Evolutionary conservation across 2,797 vertebrate genomes (phyloP).

Genomic region (Lophura swinhoii): DNA sequence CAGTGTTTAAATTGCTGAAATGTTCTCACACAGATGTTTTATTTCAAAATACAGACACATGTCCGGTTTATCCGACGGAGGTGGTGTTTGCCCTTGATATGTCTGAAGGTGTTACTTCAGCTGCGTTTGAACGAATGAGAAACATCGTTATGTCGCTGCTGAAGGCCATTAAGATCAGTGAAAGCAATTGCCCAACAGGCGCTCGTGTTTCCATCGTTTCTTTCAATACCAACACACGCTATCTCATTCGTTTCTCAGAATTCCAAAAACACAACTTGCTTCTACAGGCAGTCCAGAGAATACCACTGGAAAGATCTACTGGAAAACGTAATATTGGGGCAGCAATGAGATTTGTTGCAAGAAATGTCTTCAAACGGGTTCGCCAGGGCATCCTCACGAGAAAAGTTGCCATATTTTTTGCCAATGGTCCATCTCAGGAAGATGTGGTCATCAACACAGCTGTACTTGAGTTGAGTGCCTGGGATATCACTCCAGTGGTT

Average conservation of each 20-base stretch:
- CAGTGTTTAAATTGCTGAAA: neutral
- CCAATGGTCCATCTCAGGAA: slow-evolving; percentile 72
- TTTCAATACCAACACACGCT: slow-evolving; percentile 79
- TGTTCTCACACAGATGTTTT: neutral
- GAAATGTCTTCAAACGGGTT: slow-evolving; percentile 86
- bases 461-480: slow-evolving; percentile 82
- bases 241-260: slow-evolving; percentile 88
- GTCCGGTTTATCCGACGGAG: slow-evolving; percentile 87
- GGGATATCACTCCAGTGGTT: slow-evolving; percentile 80
- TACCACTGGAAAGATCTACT: slow-evolving; percentile 78
- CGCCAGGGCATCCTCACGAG: slow-evolving; percentile 81
- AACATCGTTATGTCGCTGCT: slow-evolving; percentile 79
- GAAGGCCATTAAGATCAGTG: slow-evolving; percentile 80
- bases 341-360: slow-evolving; percentile 87
- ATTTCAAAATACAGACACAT: slow-evolving; percentile 71
- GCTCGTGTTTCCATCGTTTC: slow-evolving; percentile 86
- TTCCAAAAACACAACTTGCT: slow-evolving; percentile 76
- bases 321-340: slow-evolving; percentile 80
- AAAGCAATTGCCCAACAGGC: slow-evolving; percentile 87
- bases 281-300: slow-evolving; percentile 77
- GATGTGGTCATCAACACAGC: slow-evolving; percentile 77
- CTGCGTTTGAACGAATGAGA: slow-evolving; percentile 85
- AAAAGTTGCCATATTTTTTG: slow-evolving; percentile 88
- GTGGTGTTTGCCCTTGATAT: slow-evolving; percentile 89
- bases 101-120: slow-evolving; percentile 79